Conservation (phyloP, 1,140 invertebrate species). For the Mamestra configurata region DNA sequence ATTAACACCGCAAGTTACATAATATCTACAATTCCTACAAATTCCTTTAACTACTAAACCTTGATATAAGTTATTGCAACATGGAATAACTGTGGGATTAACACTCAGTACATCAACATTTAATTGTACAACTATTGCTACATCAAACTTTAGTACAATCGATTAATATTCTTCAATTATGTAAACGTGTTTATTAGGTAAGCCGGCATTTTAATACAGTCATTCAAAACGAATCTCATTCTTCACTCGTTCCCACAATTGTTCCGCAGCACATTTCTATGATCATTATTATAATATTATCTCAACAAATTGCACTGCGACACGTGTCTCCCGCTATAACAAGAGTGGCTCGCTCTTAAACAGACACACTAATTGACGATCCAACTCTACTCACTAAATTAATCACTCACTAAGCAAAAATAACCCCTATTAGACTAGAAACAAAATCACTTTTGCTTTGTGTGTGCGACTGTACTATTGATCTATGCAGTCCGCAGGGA, state of each 20-base stretch:
- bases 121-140: background rate
- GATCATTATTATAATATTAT: constrained; percentile 33
- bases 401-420: background rate
- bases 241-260: constrained; percentile 11
- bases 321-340: constrained; percentile 36
- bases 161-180: background rate
- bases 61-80: too few species aligned
- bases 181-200: background rate
- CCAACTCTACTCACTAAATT: constrained; percentile 40
- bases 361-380: constrained; percentile 66
- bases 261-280: constrained; percentile 12
- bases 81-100: too few species aligned
- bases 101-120: too few species aligned
- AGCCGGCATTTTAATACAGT: background rate
- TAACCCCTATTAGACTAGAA: background rate
- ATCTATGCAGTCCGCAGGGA: constrained; percentile 52
- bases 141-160: background rate
- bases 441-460: constrained; percentile 35
- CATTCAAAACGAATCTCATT: background rate
- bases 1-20: too few species aligned
- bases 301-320: constrained; percentile 24
- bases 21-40: too few species aligned
- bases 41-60: too few species aligned
- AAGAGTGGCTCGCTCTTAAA: constrained; percentile 40
- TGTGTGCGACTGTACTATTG: constrained; percentile 34